Base-by-base conservation (phyloP, 2,797 vertebrate genomes). In the Gallinago stenura region DNA sequence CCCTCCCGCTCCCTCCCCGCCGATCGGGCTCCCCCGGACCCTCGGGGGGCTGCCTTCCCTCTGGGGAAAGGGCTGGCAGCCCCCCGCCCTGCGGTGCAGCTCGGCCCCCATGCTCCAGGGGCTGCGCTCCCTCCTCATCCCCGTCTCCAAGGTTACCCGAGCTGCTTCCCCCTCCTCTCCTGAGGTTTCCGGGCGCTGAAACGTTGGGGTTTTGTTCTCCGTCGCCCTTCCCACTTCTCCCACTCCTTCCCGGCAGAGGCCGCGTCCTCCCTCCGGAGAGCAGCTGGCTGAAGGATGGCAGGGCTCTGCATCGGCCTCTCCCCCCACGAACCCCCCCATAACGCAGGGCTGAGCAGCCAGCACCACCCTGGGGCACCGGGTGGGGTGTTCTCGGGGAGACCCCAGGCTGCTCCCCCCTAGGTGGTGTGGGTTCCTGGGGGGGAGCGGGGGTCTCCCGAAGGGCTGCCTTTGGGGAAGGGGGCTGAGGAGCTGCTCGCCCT, bases 81-180 rank as follows among this genome's bases (percentile, higher is more conserved):
- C 8, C 41, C 48, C 2, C 75, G 5, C 39, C 11, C 45, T 2
- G 1, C 4, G 1, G 7, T 76, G 11, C 10, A 8, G 39, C 80
- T 57, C 26, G 2, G 7, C 58, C 71, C 58, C 3, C 2, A 2
- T 2, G 41, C 73, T 28, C 73, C 75, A 12, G 3, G 25, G 31
- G 1, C 80, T 0, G 24, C 6, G 5, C 57, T 60, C 70, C 31
- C 60, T 18, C 19, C 6, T 88, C 2, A 41, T 33, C 92, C 95
- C 61, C 4, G 56, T 98, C 97, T 98, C 97, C 97, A 97, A 96
- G 97, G 97, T 97, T 97, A 98, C 97, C 24, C 26, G 6, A 80
- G 4, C 30, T 16, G 18, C 92, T 84, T 78, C 86, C 85, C 15
- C 9, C 65, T 75, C 79, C 95, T 71, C 79, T 83, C 77, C 79